Evolutionary conservation across 1,140 invertebrate species (phyloP).

Genomic region (Philotrypesis tridentata): DNA sequence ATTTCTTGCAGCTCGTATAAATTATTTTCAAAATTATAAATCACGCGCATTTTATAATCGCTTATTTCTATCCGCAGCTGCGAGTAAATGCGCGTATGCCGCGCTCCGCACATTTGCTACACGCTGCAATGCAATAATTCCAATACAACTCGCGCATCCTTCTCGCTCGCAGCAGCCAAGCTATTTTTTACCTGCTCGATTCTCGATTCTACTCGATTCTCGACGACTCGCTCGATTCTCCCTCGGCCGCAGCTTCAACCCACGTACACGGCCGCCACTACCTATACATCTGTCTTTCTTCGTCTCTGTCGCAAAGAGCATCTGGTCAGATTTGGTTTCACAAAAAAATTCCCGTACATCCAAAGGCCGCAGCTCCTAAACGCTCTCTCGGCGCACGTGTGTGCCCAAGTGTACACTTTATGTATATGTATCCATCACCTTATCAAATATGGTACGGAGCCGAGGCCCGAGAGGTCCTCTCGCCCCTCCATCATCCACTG

Average conservation of each 20-base stretch:
- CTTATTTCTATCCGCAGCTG: too few relatives aligned
- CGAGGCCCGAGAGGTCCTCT: not conserved
- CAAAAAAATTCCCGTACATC: constrained; percentile 57
- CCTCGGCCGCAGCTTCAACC: not conserved
- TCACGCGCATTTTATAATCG: not conserved
- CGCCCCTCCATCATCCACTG: not conserved
- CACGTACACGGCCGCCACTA: not conserved
- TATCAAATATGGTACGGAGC: constrained; percentile 63
- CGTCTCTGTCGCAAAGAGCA: constrained; percentile 56
- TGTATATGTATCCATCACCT: constrained; percentile 53
- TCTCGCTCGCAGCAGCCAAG: not conserved
- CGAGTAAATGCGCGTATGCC: too few relatives aligned
- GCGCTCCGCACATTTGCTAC: too few relatives aligned
- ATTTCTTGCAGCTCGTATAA: not conserved
- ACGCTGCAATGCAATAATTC: too few relatives aligned
- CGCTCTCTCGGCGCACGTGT: not conserved
- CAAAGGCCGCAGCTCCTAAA: too few relatives aligned
- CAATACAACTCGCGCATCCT: too few relatives aligned
- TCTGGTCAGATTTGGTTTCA: constrained; percentile 73
- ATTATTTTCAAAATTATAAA: not conserved
- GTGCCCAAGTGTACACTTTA: not conserved
- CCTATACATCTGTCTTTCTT: not conserved
- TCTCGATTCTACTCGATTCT: too few relatives aligned
- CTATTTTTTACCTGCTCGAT: constrained; percentile 43
- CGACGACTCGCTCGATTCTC: not conserved